Conservation (phyloP, 2,113 vertebrate genomes). For the Protobothrops mucrosquamatus region DNA sequence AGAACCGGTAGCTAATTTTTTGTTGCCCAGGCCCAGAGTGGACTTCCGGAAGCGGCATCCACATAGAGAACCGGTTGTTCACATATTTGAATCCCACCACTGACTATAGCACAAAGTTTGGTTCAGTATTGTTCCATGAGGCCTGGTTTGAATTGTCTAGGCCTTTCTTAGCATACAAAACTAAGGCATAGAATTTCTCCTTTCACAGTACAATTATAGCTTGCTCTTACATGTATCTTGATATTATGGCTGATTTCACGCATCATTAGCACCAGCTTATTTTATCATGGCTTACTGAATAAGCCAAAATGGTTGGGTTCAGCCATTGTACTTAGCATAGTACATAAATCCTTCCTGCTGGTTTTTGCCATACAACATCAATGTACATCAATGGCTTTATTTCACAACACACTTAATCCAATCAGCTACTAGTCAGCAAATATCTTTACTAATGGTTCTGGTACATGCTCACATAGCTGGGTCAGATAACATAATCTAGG, state of each 20-base stretch:
- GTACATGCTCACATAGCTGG: background rate
- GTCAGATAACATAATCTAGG: background rate
- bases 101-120: too few relatives aligned
- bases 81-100: too few relatives aligned
- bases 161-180: too few relatives aligned
- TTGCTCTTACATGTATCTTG: background rate
- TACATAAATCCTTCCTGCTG: background rate
- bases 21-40: too few relatives aligned
- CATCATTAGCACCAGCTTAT: background rate
- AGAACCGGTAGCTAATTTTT: too few relatives aligned
- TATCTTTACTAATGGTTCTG: background rate
- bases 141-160: too few relatives aligned
- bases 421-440: background rate
- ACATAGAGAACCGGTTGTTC: too few relatives aligned
- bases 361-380: background rate
- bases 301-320: background rate
- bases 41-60: too few relatives aligned
- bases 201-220: background rate
- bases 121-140: too few relatives aligned
- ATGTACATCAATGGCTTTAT: background rate
- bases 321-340: background rate
- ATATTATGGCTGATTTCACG: background rate
- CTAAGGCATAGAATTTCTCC: too few relatives aligned
- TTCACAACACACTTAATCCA: background rate
- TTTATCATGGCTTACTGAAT: background rate